Conservation (phyloP, 2,797 vertebrate species). For the Cryptoblepharus egeriae region DNA sequence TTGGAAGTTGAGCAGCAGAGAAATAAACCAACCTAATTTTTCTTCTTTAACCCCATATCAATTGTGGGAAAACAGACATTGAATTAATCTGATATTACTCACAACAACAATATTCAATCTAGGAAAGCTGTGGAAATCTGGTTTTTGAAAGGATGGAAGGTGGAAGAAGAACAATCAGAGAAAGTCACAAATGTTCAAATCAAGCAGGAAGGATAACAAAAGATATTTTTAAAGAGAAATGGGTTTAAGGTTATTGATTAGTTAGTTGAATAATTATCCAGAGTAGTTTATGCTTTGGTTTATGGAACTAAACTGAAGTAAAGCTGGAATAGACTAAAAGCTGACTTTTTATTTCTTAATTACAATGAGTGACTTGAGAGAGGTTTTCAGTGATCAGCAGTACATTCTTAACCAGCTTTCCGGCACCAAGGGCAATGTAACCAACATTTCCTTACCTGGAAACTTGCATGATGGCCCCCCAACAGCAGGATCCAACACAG, state of each 20-base stretch:
- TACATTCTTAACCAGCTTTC: too few relatives aligned
- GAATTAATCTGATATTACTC: background rate
- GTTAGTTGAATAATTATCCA: background rate
- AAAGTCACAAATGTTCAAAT: background rate
- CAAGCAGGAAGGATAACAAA: background rate
- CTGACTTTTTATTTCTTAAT: background rate
- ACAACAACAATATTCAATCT: background rate
- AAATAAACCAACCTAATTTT: slow-evolving; percentile 41
- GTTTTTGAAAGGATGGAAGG: background rate
- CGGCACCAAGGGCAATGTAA: too few relatives aligned
- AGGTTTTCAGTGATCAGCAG: too few relatives aligned
- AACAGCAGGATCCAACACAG: too few relatives aligned
- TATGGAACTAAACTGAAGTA: slow-evolving; percentile 1
- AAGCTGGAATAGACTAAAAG: slow-evolving; percentile 48
- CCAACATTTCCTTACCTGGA: too few relatives aligned
- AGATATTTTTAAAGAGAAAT: background rate
- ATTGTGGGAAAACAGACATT: slow-evolving; percentile 34
- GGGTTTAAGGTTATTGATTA: background rate
- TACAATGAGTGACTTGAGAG: background rate
- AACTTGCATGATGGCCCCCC: too few relatives aligned
- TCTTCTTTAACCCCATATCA: slow-evolving; percentile 60
- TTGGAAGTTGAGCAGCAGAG: slow-evolving; percentile 52
- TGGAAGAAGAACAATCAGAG: background rate
- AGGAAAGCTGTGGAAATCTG: background rate
- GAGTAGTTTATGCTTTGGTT: background rate